Conservation (phyloP, 2,888 invertebrate species). For the Plutella xylostella region DNA sequence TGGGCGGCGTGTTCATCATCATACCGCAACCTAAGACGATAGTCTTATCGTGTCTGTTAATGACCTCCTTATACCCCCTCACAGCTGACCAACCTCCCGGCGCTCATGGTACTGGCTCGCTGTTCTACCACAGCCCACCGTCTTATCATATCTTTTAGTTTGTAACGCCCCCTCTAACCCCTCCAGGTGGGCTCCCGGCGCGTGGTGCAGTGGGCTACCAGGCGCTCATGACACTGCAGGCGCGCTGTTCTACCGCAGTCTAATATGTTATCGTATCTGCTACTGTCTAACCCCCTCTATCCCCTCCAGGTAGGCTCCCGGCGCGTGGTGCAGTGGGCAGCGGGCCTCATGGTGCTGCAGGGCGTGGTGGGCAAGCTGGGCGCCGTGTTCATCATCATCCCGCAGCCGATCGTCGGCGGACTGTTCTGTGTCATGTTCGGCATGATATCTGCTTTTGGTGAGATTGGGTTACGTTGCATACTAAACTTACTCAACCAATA, state of each 20-base stretch:
- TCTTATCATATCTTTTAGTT: too few species aligned
- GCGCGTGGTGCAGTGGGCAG: constrained; percentile 82
- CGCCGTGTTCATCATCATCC: constrained; percentile 83
- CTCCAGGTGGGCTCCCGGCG: constrained; percentile 80
- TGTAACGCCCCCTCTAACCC: too few species aligned
- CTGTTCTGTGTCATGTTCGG: constrained; percentile 87
- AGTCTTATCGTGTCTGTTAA: too few species aligned
- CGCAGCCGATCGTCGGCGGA: constrained; percentile 84
- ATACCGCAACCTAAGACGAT: constrained; percentile 86
- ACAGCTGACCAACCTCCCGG: too few species aligned
- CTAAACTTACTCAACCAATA: too few species aligned
- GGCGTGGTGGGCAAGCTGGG: constrained; percentile 82
- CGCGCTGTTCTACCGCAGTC: too few species aligned
- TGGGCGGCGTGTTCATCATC: constrained; percentile 83
- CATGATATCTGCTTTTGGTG: constrained; percentile 84
- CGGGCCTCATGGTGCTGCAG: constrained; percentile 78
- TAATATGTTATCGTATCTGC: too few species aligned
- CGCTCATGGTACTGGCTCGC: too few species aligned
- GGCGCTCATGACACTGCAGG: constrained; percentile 78
- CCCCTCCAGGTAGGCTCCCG: constrained; percentile 78
- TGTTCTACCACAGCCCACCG: too few species aligned
- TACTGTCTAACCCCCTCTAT: too few species aligned
- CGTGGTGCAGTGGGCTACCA: constrained; percentile 84
- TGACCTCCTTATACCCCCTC: too few species aligned
- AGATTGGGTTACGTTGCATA: constrained; percentile 14